Conservation (phyloP, 1,140 invertebrate species). For the Drosophila repleta region DNA sequence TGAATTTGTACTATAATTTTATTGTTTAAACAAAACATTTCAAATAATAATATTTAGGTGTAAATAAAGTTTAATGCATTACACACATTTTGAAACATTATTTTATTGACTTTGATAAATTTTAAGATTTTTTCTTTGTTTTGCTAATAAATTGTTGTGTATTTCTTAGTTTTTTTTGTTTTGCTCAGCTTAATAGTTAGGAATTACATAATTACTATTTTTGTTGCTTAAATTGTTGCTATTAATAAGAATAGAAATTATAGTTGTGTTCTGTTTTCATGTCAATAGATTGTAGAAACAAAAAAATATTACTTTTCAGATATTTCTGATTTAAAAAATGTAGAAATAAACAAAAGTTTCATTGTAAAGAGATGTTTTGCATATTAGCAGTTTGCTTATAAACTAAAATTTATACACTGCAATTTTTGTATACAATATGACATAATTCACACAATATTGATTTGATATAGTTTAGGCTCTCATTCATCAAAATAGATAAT, state of each 20-base stretch:
- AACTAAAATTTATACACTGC: slow-evolving; percentile 71
- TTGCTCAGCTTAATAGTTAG: slow-evolving; percentile 67
- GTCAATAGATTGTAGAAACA: slow-evolving; percentile 53
- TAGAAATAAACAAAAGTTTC: slow-evolving; percentile 26
- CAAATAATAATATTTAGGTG: slow-evolving; percentile 71
- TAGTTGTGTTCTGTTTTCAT: slow-evolving; percentile 44
- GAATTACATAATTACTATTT: slow-evolving; percentile 66
- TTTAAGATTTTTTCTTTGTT: slow-evolving; percentile 69
- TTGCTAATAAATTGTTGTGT: slow-evolving; percentile 75
- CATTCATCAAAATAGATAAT: slow-evolving; percentile 48
- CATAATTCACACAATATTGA: slow-evolving; percentile 60
- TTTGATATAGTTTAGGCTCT: slow-evolving; percentile 45
- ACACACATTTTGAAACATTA: slow-evolving; percentile 80
- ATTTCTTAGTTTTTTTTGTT: slow-evolving; percentile 59
- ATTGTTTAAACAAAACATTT: slow-evolving; percentile 70
- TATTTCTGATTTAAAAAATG: slow-evolving; percentile 30
- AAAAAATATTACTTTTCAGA: slow-evolving; percentile 47
- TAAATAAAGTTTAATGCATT: slow-evolving; percentile 79
- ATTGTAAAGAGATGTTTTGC: slow-evolving; percentile 30
- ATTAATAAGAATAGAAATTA: slow-evolving; percentile 60
- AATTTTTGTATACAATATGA: slow-evolving; percentile 66
- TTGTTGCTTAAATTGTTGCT: slow-evolving; percentile 59
- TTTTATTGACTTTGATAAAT: slow-evolving; percentile 79
- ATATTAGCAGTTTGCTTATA: slow-evolving; percentile 37
- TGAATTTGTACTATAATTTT: slow-evolving; percentile 45